phyloP scores from a whole-genome alignment of 2,888 invertebrate genomes.

The Petrophora chlorosata region DNA sequence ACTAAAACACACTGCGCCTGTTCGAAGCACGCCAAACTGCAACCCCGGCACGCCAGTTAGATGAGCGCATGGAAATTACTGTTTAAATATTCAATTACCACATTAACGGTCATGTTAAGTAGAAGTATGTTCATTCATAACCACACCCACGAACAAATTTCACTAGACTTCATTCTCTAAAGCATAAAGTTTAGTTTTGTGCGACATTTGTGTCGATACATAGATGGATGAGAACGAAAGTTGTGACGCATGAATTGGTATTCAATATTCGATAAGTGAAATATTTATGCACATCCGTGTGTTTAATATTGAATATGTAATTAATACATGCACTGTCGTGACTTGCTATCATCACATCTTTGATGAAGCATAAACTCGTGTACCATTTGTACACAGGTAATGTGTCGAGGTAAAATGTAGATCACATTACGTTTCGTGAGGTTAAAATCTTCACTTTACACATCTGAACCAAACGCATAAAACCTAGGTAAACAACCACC shows the following conservation, averaged over 20 bases:
- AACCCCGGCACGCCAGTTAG: conserved; percentile 35
- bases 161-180: background rate
- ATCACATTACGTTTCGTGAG: too few relatives aligned
- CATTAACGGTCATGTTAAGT: conserved; percentile 44
- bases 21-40: conserved; percentile 27
- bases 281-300: conserved; percentile 47
- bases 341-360: background rate
- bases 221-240: conserved; percentile 61
- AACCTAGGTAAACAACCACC: too few relatives aligned
- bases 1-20: conserved; percentile 6
- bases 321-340: conserved; percentile 14
- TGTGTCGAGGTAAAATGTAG: background rate
- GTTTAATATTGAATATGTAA: conserved; percentile 22
- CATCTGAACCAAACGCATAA: too few relatives aligned
- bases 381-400: background rate
- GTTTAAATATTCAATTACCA: conserved; percentile 58
- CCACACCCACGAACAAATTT: conserved; percentile 7
- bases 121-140: conserved; percentile 42
- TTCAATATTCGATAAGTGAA: conserved; percentile 57
- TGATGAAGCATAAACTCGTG: background rate
- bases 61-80: conserved; percentile 42
- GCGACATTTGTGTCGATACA: conserved; percentile 8
- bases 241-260: conserved; percentile 57
- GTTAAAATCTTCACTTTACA: too few relatives aligned
- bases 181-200: conserved; percentile 6